Percentiles rank a stretch among this genome's conserved stretches.
Evolutionary conservation across 1,140 invertebrate species (phyloP).

Genomic region (Drosophila sucinea): DNA sequence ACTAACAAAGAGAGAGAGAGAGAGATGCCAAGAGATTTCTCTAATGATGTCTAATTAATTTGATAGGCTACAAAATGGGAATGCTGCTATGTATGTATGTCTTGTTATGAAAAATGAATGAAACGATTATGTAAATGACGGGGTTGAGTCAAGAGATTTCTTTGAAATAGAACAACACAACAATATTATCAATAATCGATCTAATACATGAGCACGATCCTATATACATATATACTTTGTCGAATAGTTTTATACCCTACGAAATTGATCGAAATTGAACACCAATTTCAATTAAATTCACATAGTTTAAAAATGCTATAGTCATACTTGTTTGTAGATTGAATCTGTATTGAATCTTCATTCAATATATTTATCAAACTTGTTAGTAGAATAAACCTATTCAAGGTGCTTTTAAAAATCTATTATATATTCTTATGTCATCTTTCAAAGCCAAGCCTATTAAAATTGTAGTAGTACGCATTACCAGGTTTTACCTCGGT

Average conservation of each 20-base stretch:
- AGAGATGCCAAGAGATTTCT: background rate
- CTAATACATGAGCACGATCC: background rate
- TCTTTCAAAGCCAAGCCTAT: conserved; percentile 28
- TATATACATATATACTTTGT: too few species aligned
- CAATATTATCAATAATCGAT: background rate
- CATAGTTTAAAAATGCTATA: too few species aligned
- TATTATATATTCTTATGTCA: conserved; percentile 10
- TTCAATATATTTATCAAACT: too few species aligned
- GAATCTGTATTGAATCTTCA: too few species aligned
- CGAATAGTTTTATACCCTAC: too few species aligned
- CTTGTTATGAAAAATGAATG: conserved; percentile 33
- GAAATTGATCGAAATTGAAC: too few species aligned
- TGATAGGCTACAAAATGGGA: conserved; percentile 31
- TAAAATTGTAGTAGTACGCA: conserved; percentile 19
- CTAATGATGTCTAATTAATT: conserved; percentile 69
- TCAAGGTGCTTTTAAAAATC: background rate
- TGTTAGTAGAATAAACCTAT: too few species aligned
- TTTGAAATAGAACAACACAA: conserved; percentile 8
- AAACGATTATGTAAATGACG: conserved; percentile 13
- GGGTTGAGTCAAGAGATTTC: background rate
- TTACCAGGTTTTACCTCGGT: conserved; percentile 13
- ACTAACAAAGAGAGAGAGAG: background rate
- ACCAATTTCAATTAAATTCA: too few species aligned
- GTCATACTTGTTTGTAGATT: too few species aligned
- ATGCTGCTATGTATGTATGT: background rate